These are phyloP conservation scores for Dermatemys mawii DNA, from an alignment of 2,113 vertebrate genomes.

Conservation along the genomic window DNA sequence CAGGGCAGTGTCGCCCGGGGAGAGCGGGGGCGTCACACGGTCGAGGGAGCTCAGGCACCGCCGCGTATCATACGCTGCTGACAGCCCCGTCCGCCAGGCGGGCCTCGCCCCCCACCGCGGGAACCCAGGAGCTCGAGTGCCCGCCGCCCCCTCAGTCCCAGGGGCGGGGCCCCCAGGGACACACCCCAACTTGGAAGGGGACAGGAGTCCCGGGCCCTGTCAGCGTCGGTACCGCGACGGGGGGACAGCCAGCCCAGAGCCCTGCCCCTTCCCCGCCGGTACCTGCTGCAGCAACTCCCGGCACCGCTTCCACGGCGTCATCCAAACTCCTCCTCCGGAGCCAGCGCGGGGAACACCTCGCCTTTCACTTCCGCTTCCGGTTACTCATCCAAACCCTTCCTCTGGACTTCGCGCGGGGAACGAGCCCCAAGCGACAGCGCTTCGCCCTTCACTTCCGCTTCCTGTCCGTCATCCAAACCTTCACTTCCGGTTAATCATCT, in stretches of 20 bases:
- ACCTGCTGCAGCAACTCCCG: neutral
- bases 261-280: neutral
- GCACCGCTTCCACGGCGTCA: neutral
- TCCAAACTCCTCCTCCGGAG: neutral
- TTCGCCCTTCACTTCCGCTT: neutral
- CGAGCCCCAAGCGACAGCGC: fast-evolving
- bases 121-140: too few species aligned
- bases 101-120: too few species aligned
- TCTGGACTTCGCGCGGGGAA: fast-evolving
- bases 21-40: too few species aligned
- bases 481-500: neutral
- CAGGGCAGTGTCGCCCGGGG: too few species aligned
- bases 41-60: too few species aligned
- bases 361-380: neutral
- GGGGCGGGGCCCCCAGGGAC: too few species aligned
- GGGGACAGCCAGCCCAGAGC: neutral
- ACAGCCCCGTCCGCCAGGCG: too few species aligned
- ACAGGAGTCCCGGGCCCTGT: neutral
- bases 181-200: too few species aligned
- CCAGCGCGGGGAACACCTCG: fast-evolving
- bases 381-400: neutral
- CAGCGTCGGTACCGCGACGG: fast-evolving
- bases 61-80: too few species aligned
- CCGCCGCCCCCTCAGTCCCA: too few species aligned
- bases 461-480: too few species aligned